A percentile compares a stretch with the other conserved stretches of the same genome.
These are phyloP conservation scores for Hydriomena furcata DNA, from an alignment of 2,888 invertebrate species.

Conservation along the genomic window DNA sequence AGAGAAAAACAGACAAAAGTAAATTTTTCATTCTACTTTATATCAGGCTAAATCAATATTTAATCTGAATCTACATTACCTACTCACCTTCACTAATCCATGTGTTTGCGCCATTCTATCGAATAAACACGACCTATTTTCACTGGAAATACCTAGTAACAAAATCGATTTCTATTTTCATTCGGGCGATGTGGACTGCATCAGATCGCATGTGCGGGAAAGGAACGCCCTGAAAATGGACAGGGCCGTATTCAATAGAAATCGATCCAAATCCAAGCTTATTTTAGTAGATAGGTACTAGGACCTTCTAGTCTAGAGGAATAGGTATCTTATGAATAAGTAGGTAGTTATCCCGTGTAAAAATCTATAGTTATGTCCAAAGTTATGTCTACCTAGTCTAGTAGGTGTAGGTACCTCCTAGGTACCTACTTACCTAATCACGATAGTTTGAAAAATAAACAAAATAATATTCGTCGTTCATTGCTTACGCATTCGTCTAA, in stretches of 20 bases:
- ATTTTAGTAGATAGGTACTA: neutral
- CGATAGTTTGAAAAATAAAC: neutral
- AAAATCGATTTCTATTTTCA: conserved; percentile 72
- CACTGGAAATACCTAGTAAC: conserved; percentile 24
- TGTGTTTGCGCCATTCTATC: conserved; percentile 23
- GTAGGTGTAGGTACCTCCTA: neutral
- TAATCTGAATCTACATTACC: neutral
- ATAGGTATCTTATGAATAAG: too few relatives aligned
- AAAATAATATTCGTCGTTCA: conserved; percentile 2
- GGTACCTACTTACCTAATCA: too few relatives aligned
- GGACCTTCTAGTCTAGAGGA: too few relatives aligned
- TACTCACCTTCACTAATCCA: conserved; percentile 30
- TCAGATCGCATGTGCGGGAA: conserved; percentile 69
- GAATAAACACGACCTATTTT: conserved; percentile 34
- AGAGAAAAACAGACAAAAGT: neutral
- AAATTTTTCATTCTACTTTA: neutral
- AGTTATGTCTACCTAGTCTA: neutral
- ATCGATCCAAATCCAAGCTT: conserved; percentile 2
- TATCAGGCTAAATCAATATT: neutral
- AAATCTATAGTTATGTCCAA: too few relatives aligned
- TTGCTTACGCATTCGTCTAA: conserved; percentile 39
- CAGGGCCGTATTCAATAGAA: conserved; percentile 49
- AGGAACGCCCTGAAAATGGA: conserved; percentile 53
- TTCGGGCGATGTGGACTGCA: conserved; percentile 48
- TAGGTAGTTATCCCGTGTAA: too few relatives aligned